Conservation (phyloP, 2,888 invertebrate species). For the Andrena bicolor region DNA sequence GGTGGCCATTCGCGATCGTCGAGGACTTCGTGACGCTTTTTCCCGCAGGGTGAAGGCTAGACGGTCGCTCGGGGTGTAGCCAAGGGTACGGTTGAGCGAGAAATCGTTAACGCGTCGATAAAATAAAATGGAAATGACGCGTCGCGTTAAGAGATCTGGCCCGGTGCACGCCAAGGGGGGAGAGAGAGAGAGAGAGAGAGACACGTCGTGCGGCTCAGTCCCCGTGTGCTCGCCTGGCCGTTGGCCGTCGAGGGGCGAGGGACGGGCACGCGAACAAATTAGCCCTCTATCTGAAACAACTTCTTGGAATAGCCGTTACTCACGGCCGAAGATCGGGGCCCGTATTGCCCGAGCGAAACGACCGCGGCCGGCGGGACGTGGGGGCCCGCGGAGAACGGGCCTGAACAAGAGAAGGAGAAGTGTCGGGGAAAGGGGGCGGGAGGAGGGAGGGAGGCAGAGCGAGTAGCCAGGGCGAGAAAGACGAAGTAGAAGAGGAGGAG, state of each 20-base stretch:
- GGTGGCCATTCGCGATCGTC: neutral
- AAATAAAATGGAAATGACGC: conserved; percentile 61
- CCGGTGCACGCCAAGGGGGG: conserved; percentile 14
- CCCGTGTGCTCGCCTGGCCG: conserved; percentile 54
- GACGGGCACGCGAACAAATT: conserved; percentile 82
- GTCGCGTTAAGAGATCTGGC: conserved; percentile 60
- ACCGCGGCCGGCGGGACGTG: conserved; percentile 63
- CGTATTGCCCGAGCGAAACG: conserved; percentile 68
- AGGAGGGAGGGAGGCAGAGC: conserved; percentile 7
- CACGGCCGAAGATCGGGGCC: conserved; percentile 73
- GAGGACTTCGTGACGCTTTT: neutral
- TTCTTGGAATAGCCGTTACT: conserved; percentile 84
- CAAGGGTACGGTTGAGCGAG: conserved; percentile 5
- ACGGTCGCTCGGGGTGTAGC: neutral
- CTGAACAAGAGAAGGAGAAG: conserved; percentile 38
- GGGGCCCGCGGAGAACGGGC: conserved; percentile 44
- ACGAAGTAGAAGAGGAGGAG: conserved; percentile 51
- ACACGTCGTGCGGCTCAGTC: conserved; percentile 58
- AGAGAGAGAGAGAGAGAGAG: conserved; percentile 22
- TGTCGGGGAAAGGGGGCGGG: conserved; percentile 16
- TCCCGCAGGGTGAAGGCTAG: neutral
- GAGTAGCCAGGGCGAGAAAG: neutral
- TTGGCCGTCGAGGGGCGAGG: conserved; percentile 52
- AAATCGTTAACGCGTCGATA: conserved; percentile 51
- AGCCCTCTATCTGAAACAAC: conserved; percentile 84